Percentiles rank a stretch among this genome's conserved stretches.
Evolutionary conservation across 2,888 invertebrate genomes (phyloP).

Genomic region (Spatulosminthurus flaviceps): DNA sequence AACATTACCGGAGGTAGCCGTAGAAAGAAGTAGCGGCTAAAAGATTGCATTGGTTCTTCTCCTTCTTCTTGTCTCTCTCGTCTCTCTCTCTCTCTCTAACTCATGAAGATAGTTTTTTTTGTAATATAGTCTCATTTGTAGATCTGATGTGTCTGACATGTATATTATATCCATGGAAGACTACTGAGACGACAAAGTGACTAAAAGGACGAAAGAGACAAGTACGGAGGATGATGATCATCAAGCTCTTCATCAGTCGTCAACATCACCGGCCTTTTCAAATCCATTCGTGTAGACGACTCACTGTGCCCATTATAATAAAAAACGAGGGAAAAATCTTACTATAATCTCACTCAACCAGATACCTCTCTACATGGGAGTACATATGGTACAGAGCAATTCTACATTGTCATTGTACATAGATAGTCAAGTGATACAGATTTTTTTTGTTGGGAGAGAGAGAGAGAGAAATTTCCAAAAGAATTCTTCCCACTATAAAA

Average conservation of each 20-base stretch:
- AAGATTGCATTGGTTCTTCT: background rate
- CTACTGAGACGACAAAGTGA: constrained; percentile 12
- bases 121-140: constrained; percentile 12
- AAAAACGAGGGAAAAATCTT: constrained; percentile 20
- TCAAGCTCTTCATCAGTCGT: constrained; percentile 33
- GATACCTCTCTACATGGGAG: too few relatives aligned
- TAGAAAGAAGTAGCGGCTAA: constrained; percentile 1
- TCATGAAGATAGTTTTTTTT: background rate
- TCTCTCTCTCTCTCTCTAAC: background rate
- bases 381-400: too few relatives aligned
- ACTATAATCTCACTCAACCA: too few relatives aligned
- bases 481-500: too few relatives aligned
- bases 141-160: constrained; percentile 14
- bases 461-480: too few relatives aligned
- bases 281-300: constrained; percentile 33
- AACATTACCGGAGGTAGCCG: background rate
- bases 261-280: constrained; percentile 29
- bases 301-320: constrained; percentile 24
- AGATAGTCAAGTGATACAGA: too few relatives aligned
- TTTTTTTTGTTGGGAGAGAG: too few relatives aligned
- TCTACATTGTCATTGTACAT: too few relatives aligned
- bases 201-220: constrained; percentile 28
- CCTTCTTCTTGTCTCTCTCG: too few relatives aligned
- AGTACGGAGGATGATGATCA: constrained; percentile 34
- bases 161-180: background rate